These are phyloP conservation scores for Axea sp. DNA, from an alignment of 2,888 invertebrate genomes.

Conservation along the genomic window DNA sequence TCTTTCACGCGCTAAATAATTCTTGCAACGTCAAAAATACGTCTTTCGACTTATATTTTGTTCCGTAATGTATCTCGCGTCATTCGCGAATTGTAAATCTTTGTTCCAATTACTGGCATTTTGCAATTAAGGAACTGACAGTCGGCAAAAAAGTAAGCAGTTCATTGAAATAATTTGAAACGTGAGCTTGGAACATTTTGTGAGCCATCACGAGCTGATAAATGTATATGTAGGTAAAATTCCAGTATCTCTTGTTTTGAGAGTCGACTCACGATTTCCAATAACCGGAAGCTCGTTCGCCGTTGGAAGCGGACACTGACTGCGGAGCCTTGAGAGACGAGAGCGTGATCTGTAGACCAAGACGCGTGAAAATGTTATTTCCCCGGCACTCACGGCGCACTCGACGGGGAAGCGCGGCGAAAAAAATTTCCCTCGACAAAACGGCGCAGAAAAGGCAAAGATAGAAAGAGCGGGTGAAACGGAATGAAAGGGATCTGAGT, in stretches of 20 bases:
- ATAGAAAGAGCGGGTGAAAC: background rate
- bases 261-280: constrained; percentile 66
- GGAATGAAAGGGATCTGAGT: constrained; percentile 9
- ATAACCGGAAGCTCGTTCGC: constrained; percentile 65
- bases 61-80: too few species aligned
- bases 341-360: constrained; percentile 59
- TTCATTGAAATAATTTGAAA: constrained; percentile 24
- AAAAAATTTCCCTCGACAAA: constrained; percentile 12
- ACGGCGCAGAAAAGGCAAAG: background rate
- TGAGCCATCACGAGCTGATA: constrained; percentile 41
- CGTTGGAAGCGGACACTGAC: constrained; percentile 42
- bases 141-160: too few species aligned
- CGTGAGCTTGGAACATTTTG: constrained; percentile 24
- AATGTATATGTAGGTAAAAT: constrained; percentile 54
- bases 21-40: too few species aligned
- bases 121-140: too few species aligned
- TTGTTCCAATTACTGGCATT: too few species aligned
- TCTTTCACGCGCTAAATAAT: too few species aligned
- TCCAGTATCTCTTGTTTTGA: constrained; percentile 34
- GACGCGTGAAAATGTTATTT: constrained; percentile 57
- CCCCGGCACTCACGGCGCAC: constrained; percentile 38
- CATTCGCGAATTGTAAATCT: too few species aligned
- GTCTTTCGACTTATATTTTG: too few species aligned
- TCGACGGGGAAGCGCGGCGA: constrained; percentile 19
- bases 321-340: constrained; percentile 39